These are phyloP conservation scores for Typhlichthys eigenmanni DNA, from an alignment of 2,797 vertebrate genomes.

Conservation along the genomic window DNA sequence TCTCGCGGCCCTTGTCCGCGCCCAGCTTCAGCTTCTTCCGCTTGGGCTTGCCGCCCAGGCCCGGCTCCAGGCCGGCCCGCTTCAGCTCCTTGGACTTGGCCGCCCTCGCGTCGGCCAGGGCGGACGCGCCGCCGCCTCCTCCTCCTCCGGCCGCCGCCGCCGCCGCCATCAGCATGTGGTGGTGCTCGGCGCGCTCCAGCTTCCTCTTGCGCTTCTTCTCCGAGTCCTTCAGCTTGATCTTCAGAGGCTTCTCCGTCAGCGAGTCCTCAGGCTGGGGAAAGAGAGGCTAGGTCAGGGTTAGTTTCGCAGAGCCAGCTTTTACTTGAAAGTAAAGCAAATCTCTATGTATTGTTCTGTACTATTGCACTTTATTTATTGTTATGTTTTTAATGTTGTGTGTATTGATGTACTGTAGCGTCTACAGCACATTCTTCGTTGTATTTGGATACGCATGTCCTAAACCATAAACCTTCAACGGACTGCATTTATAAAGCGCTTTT, in stretches of 20 bases:
- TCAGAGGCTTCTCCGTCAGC: slow-evolving; percentile 90
- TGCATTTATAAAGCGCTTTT: no score
- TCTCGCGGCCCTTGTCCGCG: slow-evolving; percentile 91
- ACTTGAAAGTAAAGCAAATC: no score
- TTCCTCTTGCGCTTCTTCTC: slow-evolving; percentile 96
- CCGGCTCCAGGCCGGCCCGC: slow-evolving; percentile 78
- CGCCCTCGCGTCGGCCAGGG: slow-evolving; percentile 65
- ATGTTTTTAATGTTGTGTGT: no score
- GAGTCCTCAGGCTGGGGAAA: slow-evolving; percentile 83
- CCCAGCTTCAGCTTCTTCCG: slow-evolving; percentile 97
- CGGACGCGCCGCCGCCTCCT: slow-evolving; percentile 45
- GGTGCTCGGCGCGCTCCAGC: slow-evolving; percentile 90
- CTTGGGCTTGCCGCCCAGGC: slow-evolving; percentile 86
- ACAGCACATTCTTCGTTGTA: no score
- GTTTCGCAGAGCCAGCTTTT: background rate
- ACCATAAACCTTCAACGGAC: no score
- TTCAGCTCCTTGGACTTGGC: slow-evolving; percentile 93
- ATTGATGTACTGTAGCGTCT: no score
- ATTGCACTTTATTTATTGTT: no score
- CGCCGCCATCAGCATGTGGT: slow-evolving; percentile 80
- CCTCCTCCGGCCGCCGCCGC: slow-evolving; percentile 69
- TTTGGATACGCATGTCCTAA: no score
- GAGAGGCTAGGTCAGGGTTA: no score
- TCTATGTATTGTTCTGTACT: no score
- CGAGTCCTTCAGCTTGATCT: slow-evolving; percentile 91